phyloP scores from a whole-genome alignment of 2,113 vertebrate genomes.

The Brachyhypopomus occidentalis region DNA sequence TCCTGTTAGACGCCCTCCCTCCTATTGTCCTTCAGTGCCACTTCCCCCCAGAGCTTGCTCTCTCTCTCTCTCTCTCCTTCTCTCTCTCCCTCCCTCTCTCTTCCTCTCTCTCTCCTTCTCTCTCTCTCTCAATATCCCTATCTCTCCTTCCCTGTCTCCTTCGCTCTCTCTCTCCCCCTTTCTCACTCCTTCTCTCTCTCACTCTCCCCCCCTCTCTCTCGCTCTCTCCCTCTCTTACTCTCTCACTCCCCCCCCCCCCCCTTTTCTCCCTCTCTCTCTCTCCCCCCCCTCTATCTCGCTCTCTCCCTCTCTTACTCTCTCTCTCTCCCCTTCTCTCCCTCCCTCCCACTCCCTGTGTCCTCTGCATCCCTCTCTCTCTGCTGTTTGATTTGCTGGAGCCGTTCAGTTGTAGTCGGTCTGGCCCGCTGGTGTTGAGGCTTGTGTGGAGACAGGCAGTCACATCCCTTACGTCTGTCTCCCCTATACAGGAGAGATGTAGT shows the following conservation, averaged over 20 bases:
- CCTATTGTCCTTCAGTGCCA: slow-evolving; percentile 56
- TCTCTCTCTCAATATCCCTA: background rate
- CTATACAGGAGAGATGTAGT: no score
- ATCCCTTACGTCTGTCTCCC: no score
- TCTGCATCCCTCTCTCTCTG: slow-evolving; percentile 33
- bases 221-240: slow-evolving; percentile 63
- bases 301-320: slow-evolving; percentile 55
- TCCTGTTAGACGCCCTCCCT: slow-evolving; percentile 58
- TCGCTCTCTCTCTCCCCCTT: slow-evolving; percentile 55
- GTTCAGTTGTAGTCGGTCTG: slow-evolving; percentile 3
- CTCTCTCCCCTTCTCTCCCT: slow-evolving; percentile 5
- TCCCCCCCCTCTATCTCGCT: slow-evolving; percentile 44
- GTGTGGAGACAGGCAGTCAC: background rate
- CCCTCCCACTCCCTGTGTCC: slow-evolving; percentile 3
- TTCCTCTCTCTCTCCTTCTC: slow-evolving; percentile 24
- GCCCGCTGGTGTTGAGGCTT: background rate
- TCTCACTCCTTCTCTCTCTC: slow-evolving; percentile 52
- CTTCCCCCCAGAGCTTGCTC: slow-evolving; percentile 60
- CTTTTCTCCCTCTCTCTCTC: slow-evolving; percentile 21
- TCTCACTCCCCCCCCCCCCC: slow-evolving; percentile 49
- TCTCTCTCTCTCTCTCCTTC: slow-evolving; percentile 62
- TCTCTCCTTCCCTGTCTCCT: slow-evolving; percentile 26
- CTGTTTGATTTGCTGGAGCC: slow-evolving; percentile 15
- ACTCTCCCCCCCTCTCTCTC: slow-evolving; percentile 49
- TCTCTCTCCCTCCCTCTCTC: slow-evolving; percentile 55